These are phyloP conservation scores for Drosophila infuscata DNA, from an alignment of 2,888 invertebrate genomes.

Conservation along the genomic window DNA sequence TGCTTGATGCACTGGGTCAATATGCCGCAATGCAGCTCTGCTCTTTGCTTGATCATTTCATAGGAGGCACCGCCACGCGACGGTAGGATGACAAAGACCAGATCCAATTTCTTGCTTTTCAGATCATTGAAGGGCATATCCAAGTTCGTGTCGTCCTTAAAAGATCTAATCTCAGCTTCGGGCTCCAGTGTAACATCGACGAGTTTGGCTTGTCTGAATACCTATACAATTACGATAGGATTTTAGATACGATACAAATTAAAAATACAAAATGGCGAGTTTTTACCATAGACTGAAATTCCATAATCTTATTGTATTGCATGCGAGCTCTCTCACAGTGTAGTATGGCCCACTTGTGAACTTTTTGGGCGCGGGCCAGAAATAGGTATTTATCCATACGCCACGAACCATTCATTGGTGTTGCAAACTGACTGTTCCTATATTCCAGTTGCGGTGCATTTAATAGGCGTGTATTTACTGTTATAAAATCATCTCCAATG, in stretches of 20 bases:
- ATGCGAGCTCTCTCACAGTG: slow-evolving; percentile 39
- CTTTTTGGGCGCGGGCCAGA: slow-evolving; percentile 34
- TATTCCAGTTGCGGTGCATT: slow-evolving; percentile 91
- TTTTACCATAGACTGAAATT: slow-evolving; percentile 45
- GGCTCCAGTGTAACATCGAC: slow-evolving; percentile 66
- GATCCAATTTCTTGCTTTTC: slow-evolving; percentile 82
- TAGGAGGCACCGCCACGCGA: slow-evolving; percentile 82
- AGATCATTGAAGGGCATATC: slow-evolving; percentile 54
- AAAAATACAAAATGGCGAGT: not conserved
- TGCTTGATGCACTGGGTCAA: slow-evolving; percentile 91
- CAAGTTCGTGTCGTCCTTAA: slow-evolving; percentile 51
- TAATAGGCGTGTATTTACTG: slow-evolving; percentile 92
- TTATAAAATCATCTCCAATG: slow-evolving; percentile 90
- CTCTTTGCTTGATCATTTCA: slow-evolving; percentile 88
- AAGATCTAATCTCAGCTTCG: slow-evolving; percentile 40
- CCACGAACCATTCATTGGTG: slow-evolving; percentile 73
- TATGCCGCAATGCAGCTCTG: slow-evolving; percentile 89
- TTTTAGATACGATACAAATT: not conserved
- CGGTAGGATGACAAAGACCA: slow-evolving; percentile 89
- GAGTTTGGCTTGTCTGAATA: not conserved
- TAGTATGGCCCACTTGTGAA: slow-evolving; percentile 78
- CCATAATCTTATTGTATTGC: slow-evolving; percentile 29
- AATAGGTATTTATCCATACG: slow-evolving; percentile 63
- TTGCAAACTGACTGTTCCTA: slow-evolving; percentile 39
- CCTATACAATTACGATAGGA: slow-evolving; percentile 9